phyloP scores from a whole-genome alignment of 2,113 vertebrate species.

The Tragelaphus scriptus region DNA sequence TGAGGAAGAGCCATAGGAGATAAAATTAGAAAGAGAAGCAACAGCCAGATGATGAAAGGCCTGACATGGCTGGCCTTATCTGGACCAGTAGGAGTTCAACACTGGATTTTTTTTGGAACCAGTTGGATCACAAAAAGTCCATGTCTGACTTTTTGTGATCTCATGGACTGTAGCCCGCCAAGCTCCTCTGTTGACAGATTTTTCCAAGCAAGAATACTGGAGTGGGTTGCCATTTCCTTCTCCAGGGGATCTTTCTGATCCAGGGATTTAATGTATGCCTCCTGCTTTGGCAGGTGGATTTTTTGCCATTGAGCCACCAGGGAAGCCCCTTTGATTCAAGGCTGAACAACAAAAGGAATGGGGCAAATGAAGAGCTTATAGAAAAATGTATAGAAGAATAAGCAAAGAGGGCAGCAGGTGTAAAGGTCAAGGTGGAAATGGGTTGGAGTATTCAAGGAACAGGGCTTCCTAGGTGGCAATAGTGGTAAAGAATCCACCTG shows the following conservation, averaged over 20 bases:
- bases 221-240: not conserved
- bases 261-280: not conserved
- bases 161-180: not conserved
- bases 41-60: not conserved
- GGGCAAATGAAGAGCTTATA: not conserved
- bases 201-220: not conserved
- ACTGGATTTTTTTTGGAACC: too few relatives aligned
- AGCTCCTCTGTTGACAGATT: not conserved
- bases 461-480: not conserved
- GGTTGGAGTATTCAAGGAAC: not conserved
- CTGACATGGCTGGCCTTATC: not conserved
- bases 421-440: not conserved
- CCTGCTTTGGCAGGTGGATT: not conserved
- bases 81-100: too few relatives aligned
- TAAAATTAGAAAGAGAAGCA: not conserved
- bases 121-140: not conserved
- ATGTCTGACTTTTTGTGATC: not conserved
- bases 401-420: not conserved
- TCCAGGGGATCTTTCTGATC: not conserved
- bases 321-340: not conserved
- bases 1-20: not conserved
- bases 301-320: not conserved
- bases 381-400: not conserved
- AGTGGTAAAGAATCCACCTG: not conserved
- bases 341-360: not conserved